Evolutionary conservation across 2,888 invertebrate species (phyloP).

Genomic region (Epinotia demarniana): DNA sequence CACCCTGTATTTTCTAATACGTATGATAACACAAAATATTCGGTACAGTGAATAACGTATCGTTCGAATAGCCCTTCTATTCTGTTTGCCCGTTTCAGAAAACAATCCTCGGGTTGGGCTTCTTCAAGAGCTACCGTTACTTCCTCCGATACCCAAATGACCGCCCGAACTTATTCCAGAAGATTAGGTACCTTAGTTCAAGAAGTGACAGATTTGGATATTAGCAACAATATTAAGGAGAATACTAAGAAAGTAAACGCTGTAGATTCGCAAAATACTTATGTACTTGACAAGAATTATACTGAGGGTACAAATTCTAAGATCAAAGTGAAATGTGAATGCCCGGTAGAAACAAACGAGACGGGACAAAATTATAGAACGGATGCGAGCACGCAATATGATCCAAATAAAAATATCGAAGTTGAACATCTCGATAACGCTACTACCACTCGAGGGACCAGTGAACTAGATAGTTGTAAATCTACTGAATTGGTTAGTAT

Average conservation of each 20-base stretch:
- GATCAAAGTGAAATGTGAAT: constrained; percentile 2
- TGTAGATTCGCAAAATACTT: background rate
- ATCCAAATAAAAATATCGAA: background rate
- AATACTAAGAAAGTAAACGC: background rate
- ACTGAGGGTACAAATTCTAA: background rate
- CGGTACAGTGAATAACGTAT: background rate
- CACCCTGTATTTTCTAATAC: too few species aligned
- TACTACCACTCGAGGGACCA: background rate
- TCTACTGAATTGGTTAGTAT: constrained; percentile 9
- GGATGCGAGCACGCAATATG: constrained; percentile 15
- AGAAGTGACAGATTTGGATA: background rate
- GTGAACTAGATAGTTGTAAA: background rate
- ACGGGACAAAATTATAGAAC: background rate
- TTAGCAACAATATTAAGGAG: background rate
- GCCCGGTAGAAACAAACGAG: constrained; percentile 2
- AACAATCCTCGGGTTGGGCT: constrained; percentile 44
- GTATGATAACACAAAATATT: background rate
- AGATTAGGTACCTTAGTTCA: background rate
- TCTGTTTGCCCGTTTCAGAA: constrained; percentile 24
- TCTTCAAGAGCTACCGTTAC: constrained; percentile 48
- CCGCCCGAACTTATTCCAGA: background rate
- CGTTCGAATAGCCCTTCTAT: background rate
- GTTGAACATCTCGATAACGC: background rate
- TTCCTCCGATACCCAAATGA: constrained; percentile 46
- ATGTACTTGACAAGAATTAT: background rate